phyloP scores from a whole-genome alignment of 1,140 invertebrate species.

The Phenacoccus solenopsis region DNA sequence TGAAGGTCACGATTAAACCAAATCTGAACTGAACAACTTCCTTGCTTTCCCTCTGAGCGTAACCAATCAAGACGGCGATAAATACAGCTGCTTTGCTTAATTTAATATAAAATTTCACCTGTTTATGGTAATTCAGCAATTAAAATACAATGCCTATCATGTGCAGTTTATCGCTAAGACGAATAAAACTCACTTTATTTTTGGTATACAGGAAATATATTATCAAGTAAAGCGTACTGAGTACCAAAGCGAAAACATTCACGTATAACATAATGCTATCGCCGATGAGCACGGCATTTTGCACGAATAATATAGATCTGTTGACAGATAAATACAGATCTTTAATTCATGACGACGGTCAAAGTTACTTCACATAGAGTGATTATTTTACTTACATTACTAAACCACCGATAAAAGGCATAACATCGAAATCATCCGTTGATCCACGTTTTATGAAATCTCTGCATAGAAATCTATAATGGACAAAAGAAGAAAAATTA shows the following conservation, averaged over 20 bases:
- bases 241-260: slow-evolving; percentile 51
- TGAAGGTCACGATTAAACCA: slow-evolving; percentile 53
- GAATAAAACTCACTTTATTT: slow-evolving; percentile 33
- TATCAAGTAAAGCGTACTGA: slow-evolving; percentile 48
- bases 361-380: slow-evolving; percentile 11
- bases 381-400: slow-evolving; percentile 47
- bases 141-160: neutral
- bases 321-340: slow-evolving; percentile 19
- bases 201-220: slow-evolving; percentile 50
- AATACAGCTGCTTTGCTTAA: slow-evolving; percentile 40
- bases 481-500: slow-evolving; percentile 18
- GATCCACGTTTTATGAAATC: slow-evolving; percentile 51
- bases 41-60: slow-evolving; percentile 47
- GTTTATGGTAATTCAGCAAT: too few relatives aligned
- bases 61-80: slow-evolving; percentile 43
- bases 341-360: too few relatives aligned
- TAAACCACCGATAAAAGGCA: slow-evolving; percentile 57
- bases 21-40: slow-evolving; percentile 49
- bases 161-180: neutral
- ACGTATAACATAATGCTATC: slow-evolving; percentile 59
- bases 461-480: slow-evolving; percentile 45
- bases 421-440: slow-evolving; percentile 45
- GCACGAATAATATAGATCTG: slow-evolving; percentile 54
- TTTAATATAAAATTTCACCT: slow-evolving; percentile 35
- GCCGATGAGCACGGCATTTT: slow-evolving; percentile 50